Evolutionary conservation across 2,888 invertebrate species (phyloP), one percentile per base, ranked within the genome.

Genomic region (Dryobotodes eremita): DNA sequence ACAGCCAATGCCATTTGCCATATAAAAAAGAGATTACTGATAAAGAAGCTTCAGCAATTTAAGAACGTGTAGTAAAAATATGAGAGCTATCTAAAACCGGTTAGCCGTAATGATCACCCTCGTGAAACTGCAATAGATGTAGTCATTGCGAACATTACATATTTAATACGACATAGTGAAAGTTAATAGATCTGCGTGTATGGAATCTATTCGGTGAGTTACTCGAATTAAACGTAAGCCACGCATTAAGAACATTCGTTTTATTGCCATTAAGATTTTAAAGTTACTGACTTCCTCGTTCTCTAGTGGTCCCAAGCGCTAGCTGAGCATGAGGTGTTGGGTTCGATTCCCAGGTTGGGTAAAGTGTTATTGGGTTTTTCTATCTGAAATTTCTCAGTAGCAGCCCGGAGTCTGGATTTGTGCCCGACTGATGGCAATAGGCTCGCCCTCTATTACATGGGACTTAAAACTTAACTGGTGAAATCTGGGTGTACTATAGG

Each of bases 141-240:
- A 83, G 83, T 86, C 75, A 87, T 83, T 81, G 77, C 80, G 68
- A 81, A 79, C 82, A 82, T 87, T 82, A 88, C 88, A 83, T 88
- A 76, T 78, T 64, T 76, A 75, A 82, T 79, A 83, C 81, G 82
- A 86, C 89, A 83, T 77, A 89, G 89, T 86, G 88, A 88, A 88
- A 88, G 88, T 88, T 86, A 81, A 79, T 82, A 66, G 76, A 68
- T 83, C 71, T 82, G 79, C 77, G 79, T 78, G 82, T 62, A 69
- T 73, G 71, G 68, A 77, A 79, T 81, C 84, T 81, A 86, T 84
- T 72, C 81, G 8, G 79, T 80, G 80, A 66, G 61, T 71, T 82
- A 82, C 75, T 79, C 50, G 72, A 74, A 71, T 77, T 77, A 55
- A 73, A 82, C 75, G 20, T 73, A 77, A 62, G 42, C 31, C 53